These are phyloP conservation scores for Hyles vespertilio DNA, from an alignment of 1,140 invertebrate genomes.

Conservation along the genomic window DNA sequence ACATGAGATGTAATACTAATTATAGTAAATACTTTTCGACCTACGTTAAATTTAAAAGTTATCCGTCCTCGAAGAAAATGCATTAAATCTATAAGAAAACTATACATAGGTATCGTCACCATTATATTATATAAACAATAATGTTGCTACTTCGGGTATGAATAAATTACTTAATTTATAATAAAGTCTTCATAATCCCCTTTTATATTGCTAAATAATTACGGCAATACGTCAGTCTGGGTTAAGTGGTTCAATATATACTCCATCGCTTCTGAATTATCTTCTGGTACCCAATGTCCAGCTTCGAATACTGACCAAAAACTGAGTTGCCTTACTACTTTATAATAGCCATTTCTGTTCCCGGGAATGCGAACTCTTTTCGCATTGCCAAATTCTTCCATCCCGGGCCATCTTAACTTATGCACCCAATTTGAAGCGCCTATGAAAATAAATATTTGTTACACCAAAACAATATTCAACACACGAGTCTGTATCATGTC, in stretches of 20 bases:
- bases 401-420: constrained; percentile 50
- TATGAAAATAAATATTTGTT: constrained; percentile 15
- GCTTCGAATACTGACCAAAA: constrained; percentile 59
- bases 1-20: too few species aligned
- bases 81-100: not conserved
- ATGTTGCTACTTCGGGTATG: too few species aligned
- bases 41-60: too few species aligned
- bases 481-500: too few species aligned
- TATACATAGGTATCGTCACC: not conserved
- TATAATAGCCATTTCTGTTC: constrained; percentile 51
- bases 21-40: too few species aligned
- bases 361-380: constrained; percentile 39
- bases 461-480: too few species aligned
- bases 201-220: too few species aligned
- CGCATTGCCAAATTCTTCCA: constrained; percentile 38
- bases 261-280: constrained; percentile 59
- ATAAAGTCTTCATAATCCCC: not conserved
- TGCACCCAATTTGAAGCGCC: constrained; percentile 63
- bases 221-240: constrained; percentile 10
- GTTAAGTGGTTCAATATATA: constrained; percentile 51
- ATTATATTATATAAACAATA: not conserved
- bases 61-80: too few species aligned
- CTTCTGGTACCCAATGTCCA: constrained; percentile 68
- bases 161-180: not conserved
- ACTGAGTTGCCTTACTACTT: constrained; percentile 38